Evolutionary conservation across 2,113 vertebrate genomes (phyloP).

Genomic region (Embiotoca jacksoni): DNA sequence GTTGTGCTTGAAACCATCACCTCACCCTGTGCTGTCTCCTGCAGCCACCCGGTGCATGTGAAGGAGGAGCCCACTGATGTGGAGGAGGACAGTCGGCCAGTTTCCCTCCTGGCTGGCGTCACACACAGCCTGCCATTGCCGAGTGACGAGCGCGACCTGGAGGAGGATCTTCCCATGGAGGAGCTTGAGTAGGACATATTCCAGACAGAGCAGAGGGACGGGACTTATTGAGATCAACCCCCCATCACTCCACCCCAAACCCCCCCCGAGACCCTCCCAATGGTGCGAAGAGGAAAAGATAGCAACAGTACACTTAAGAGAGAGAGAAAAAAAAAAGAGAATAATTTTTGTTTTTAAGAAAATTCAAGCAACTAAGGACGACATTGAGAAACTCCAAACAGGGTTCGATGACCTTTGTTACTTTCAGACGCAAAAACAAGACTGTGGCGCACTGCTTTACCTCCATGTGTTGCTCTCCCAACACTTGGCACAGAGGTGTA

Average conservation of each 20-base stretch:
- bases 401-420: slow-evolving; percentile 84
- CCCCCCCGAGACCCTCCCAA: slow-evolving; percentile 40
- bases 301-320: slow-evolving; percentile 67
- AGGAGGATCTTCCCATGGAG: slow-evolving; percentile 95
- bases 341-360: slow-evolving; percentile 67
- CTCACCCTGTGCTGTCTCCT: slow-evolving; percentile 8
- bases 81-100: slow-evolving; percentile 91
- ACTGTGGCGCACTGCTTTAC: slow-evolving; percentile 78
- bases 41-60: slow-evolving; percentile 94
- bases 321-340: slow-evolving; percentile 66
- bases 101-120: slow-evolving; percentile 88
- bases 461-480: slow-evolving; percentile 65
- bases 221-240: slow-evolving; percentile 55
- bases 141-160: slow-evolving; percentile 92
- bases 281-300: slow-evolving; percentile 68
- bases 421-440: slow-evolving; percentile 78
- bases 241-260: neutral
- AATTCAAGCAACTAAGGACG: slow-evolving; percentile 79
- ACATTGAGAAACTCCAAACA: slow-evolving; percentile 84
- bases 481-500: slow-evolving; percentile 70
- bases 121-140: slow-evolving; percentile 91
- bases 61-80: slow-evolving; percentile 97
- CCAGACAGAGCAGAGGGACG: slow-evolving; percentile 52
- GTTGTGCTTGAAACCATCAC: neutral
- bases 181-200: slow-evolving; percentile 91